Conservation (phyloP, 2,797 vertebrate species). For the Manis pentadactyla region DNA sequence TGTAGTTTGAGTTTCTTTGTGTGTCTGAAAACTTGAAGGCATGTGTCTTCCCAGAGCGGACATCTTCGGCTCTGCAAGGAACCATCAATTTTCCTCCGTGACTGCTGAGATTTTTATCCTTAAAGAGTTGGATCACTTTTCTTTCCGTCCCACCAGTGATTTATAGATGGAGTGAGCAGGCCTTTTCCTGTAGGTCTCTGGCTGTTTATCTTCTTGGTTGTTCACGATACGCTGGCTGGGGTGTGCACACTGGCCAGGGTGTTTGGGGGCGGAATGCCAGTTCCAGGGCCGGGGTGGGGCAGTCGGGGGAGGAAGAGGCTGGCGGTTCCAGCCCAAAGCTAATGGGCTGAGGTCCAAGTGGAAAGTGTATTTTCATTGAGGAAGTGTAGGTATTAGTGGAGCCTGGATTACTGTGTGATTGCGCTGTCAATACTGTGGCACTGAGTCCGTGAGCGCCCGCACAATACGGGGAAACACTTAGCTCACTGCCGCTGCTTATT, state of each 20-base stretch:
- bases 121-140: slow-evolving; percentile 82
- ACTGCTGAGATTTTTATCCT: slow-evolving; percentile 76
- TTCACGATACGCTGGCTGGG: slow-evolving; percentile 38
- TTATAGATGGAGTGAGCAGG: slow-evolving; percentile 76
- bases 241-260: slow-evolving; percentile 49
- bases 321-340: slow-evolving; percentile 61
- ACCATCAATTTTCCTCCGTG: slow-evolving; percentile 71
- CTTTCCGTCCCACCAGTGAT: slow-evolving; percentile 78
- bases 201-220: slow-evolving; percentile 77
- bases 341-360: slow-evolving; percentile 86
- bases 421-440: slow-evolving; percentile 98
- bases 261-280: background rate
- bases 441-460: slow-evolving; percentile 93
- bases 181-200: slow-evolving; percentile 78
- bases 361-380: slow-evolving; percentile 88
- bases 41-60: slow-evolving; percentile 63
- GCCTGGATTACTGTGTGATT: slow-evolving; percentile 96
- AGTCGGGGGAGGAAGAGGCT: background rate
- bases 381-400: slow-evolving; percentile 88
- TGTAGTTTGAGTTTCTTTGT: slow-evolving; percentile 54
- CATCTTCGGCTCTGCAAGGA: slow-evolving; percentile 72
- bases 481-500: slow-evolving; percentile 97
- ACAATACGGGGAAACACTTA: slow-evolving; percentile 92
- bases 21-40: slow-evolving; percentile 44
- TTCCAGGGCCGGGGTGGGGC: background rate